Evolutionary conservation across 2,113 vertebrate species (phyloP), one percentile per base, ranked within the genome.

Genomic region (Anolis carolinensis): DNA sequence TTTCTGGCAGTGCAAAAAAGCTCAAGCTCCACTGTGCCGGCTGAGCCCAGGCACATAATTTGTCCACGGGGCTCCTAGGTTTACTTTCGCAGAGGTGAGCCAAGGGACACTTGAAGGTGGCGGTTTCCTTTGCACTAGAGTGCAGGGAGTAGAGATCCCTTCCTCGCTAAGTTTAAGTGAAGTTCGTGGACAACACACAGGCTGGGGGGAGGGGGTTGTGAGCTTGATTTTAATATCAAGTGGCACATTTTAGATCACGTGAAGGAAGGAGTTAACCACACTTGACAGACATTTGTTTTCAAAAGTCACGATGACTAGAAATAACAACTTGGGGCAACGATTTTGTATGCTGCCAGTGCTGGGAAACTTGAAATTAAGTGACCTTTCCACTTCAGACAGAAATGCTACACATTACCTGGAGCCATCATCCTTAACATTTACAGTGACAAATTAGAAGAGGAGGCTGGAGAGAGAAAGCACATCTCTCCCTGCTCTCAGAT

Each of bases 341-440:
- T 86, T 90, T 89, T 77, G 82, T 3, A 1, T 80, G 88, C 92
- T 94, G 91, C 91, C 93, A 89, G 89, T 93, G 87, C 84, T 67
- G 90, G 92, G 93, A 88, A 93, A 92, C 0, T 0, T 82, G 87
- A 93, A 92, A 91, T 79, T 89, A 90, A 89, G 74, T 89, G 89
- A 94, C 93, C 93, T 93, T 94, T 88, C 90, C 81, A 91, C 88
- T 90, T 81, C 34, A 0, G 52, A 88, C 85, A 93, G 89, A 94
- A 93, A 92, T 83, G 81, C 90, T 90, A 89, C 0, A 0, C 79
- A 83, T 84, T 86, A 92, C 91, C 94, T 88, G 73, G 62, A 94
- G 91, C 88, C 85, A 93, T 86, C 0, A 0, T 73, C 87, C 80
- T 92, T 18, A 83, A 91, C 88, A 92, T 79, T 63, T 68, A 52